Evolutionary conservation across 2,113 vertebrate species (phyloP).

Genomic region (Ageneiosus marmoratus): DNA sequence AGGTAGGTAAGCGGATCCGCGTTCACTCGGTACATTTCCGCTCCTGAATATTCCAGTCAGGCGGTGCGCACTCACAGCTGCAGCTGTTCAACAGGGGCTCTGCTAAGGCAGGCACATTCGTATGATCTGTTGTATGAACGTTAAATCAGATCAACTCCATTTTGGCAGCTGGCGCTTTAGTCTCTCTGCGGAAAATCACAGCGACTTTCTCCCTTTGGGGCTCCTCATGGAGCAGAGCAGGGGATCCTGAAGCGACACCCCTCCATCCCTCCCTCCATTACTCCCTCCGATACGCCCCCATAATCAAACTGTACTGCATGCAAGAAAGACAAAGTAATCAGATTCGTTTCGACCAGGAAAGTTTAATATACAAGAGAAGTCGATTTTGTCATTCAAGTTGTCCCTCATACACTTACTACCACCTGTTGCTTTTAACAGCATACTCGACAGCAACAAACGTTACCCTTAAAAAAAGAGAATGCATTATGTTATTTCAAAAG

Average conservation of each 20-base stretch:
- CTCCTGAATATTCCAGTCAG: neutral
- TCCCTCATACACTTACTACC: neutral
- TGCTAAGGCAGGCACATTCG: neutral
- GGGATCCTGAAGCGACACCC: neutral
- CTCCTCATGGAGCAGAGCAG: neutral
- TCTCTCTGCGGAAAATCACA: neutral
- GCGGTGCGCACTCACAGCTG: neutral
- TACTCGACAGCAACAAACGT: neutral
- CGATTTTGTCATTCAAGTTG: neutral
- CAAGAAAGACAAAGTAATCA: neutral
- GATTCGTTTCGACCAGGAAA: too few species aligned
- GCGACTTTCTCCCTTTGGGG: neutral
- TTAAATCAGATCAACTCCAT: neutral
- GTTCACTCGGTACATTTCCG: neutral
- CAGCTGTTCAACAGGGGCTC: neutral
- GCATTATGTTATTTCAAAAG: too few species aligned
- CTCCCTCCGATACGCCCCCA: too few species aligned
- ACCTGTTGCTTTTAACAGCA: slow-evolving; percentile 1
- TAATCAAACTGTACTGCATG: neutral
- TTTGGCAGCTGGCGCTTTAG: neutral
- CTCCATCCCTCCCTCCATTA: neutral
- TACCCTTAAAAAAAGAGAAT: too few species aligned
- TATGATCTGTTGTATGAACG: neutral
- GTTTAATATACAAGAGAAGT: neutral
- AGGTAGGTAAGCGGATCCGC: slow-evolving; percentile 84